These are phyloP conservation scores for Oxyteleia sp. DNA, from an alignment of 2,888 invertebrate species.

Conservation along the genomic window DNA sequence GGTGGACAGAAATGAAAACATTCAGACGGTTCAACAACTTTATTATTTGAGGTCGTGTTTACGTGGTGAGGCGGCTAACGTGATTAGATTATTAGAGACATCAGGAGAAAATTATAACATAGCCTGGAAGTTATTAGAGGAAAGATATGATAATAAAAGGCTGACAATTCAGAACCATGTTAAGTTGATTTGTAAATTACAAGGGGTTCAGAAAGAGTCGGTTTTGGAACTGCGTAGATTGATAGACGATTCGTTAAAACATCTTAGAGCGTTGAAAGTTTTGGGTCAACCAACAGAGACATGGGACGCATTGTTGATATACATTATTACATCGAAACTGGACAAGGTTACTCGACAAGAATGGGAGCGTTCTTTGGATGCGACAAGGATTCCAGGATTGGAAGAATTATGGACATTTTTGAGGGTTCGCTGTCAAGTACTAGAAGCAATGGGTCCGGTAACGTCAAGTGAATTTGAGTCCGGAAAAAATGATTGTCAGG, in stretches of 20 bases:
- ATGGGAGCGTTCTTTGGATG: slow-evolving; percentile 40
- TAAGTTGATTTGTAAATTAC: slow-evolving; percentile 47
- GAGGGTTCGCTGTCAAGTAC: slow-evolving; percentile 2
- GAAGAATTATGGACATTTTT: slow-evolving; percentile 31
- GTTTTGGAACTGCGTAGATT: slow-evolving; percentile 22
- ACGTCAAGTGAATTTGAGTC: neutral
- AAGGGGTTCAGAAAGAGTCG: slow-evolving; percentile 24
- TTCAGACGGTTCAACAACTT: slow-evolving; percentile 67
- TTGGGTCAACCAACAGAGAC: slow-evolving; percentile 26
- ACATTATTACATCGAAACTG: slow-evolving; percentile 31
- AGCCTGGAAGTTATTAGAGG: slow-evolving; percentile 44
- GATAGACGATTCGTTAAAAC: slow-evolving; percentile 26
- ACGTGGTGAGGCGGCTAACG: slow-evolving; percentile 36
- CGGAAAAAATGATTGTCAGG: neutral
- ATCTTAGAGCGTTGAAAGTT: slow-evolving; percentile 37
- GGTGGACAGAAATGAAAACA: slow-evolving; percentile 59
- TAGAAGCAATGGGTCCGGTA: slow-evolving; percentile 7
- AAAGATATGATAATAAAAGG: slow-evolving; percentile 47
- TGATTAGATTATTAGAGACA: slow-evolving; percentile 55
- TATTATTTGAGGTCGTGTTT: slow-evolving; percentile 63
- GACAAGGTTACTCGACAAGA: slow-evolving; percentile 39
- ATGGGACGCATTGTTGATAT: slow-evolving; percentile 40
- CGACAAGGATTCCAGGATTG: slow-evolving; percentile 4
- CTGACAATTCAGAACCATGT: slow-evolving; percentile 59
- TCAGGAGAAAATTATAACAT: slow-evolving; percentile 51